Percentiles rank a stretch among this genome's conserved stretches.
Evolutionary conservation across 2,797 vertebrate genomes (phyloP).

Genomic region (Acridotheres tristis): DNA sequence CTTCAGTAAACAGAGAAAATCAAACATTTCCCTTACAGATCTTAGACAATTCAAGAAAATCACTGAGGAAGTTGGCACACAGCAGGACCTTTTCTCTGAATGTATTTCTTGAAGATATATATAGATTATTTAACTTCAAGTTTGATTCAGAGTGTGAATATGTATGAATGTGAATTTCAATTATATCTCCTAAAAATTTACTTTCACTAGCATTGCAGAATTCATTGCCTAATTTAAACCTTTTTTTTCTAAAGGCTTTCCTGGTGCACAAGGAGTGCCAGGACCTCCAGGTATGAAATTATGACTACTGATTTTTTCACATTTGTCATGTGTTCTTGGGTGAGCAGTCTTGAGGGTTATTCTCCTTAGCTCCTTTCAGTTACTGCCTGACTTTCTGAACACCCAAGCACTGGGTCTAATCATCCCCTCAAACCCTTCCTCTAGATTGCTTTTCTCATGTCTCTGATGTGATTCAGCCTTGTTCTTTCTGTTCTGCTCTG

Average conservation of each 20-base stretch:
- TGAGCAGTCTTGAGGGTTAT: neutral
- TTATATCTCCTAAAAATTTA: neutral
- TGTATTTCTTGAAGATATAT: neutral
- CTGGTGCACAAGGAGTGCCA: slow-evolving; percentile 78
- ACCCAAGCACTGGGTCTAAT: neutral
- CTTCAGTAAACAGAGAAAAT: neutral
- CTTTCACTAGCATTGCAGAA: neutral
- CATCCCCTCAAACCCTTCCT: neutral
- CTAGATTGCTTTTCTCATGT: neutral
- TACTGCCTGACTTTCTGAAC: neutral
- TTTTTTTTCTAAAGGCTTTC: slow-evolving; percentile 76
- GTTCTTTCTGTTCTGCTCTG: neutral
- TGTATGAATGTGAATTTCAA: neutral
- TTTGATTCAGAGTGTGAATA: neutral
- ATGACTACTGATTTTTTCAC: neutral
- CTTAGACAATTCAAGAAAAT: neutral
- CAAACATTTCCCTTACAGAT: neutral
- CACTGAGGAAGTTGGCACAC: neutral
- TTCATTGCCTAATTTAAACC: neutral
- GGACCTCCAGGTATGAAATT: slow-evolving; percentile 84
- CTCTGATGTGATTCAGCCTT: neutral
- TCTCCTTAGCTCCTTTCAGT: neutral
- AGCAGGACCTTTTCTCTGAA: neutral
- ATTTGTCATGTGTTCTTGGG: neutral
- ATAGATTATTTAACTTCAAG: neutral